Percentiles rank a stretch among this genome's conserved stretches.
Evolutionary conservation across 2,797 vertebrate species (phyloP).

Genomic region (Lagorchestes hirsutus): DNA sequence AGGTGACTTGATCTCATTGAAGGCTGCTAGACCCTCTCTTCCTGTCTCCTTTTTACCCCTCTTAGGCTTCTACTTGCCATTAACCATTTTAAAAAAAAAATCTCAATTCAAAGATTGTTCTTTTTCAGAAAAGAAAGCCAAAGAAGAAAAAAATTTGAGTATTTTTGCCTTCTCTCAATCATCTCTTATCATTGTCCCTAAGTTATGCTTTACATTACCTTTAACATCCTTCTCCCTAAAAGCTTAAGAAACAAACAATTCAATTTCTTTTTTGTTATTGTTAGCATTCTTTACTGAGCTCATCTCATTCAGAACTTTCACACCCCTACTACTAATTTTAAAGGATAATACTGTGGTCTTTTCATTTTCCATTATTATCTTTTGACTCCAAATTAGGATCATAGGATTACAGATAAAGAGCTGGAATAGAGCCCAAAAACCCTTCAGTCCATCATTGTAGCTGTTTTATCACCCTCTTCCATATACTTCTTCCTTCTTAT

Average conservation of each 20-base stretch:
- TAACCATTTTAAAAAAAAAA: not conserved
- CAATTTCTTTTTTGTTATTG: not conserved
- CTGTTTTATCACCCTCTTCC: not conserved
- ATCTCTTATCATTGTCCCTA: not conserved
- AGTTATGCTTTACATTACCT: not conserved
- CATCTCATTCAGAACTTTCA: not conserved
- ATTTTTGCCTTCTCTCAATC: not conserved
- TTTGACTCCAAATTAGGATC: not conserved
- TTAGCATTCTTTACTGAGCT: not conserved
- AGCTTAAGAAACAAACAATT: not conserved
- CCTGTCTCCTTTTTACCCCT: not conserved
- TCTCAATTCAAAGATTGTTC: not conserved
- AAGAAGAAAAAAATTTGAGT: not conserved
- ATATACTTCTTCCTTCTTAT: not conserved
- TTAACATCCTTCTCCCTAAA: not conserved
- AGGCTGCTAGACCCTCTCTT: not conserved
- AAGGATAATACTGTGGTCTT: not conserved
- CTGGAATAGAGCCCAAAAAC: not conserved
- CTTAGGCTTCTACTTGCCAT: not conserved
- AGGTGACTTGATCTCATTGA: not conserved
- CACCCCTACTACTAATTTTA: not conserved
- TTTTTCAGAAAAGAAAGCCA: not conserved
- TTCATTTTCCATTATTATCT: not conserved
- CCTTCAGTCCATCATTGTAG: not conserved
- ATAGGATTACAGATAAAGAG: not conserved